Evolutionary conservation across 2,797 vertebrate species (phyloP), one percentile per base, ranked within the genome.

Genomic region (Xiphorhynchus erythropygius): DNA sequence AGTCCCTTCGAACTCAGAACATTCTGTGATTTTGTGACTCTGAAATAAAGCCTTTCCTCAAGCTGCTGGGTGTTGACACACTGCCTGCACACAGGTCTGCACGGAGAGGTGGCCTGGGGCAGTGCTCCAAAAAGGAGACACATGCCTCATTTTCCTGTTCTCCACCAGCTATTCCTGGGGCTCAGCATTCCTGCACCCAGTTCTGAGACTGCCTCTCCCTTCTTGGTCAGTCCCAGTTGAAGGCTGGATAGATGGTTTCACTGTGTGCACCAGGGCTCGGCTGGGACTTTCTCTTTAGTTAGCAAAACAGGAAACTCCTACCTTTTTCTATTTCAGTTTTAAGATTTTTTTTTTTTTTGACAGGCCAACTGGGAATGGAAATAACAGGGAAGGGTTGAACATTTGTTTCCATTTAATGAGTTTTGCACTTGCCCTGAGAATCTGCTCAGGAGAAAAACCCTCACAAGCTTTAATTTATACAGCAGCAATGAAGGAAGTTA

Each of bases 401-500:
- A 95, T 93, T 93, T 85, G 49, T 91, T 94, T 93, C 90, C 46
- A 37, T 94, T 90, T 96, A 96, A 93, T 93, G 92, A 92, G 57
- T 92, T 96, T 91, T 92, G 57, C 73, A 55, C 82, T 77, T 96
- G 82, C 60, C 81, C 87, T 77, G 49, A 85, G 75, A 91, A 47
- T 47, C 71, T 80, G 42, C 65, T 78, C 5, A 3, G 47, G 57
- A 89, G 81, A 91, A 80, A 94, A 95, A 68, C 25, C 50, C 50
- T 95, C 65, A n/a, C 69, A 78, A 84, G n/a, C 15, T 83, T 80
- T 92, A 96, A 92, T 94, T 93, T 89, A 84, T 79, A 86, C 44
- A 91, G 79, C 69, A 69, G 62, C 39, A 62, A 71, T 62, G 46
- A 94, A 74, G 53, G 77, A 95, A 93, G 62, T 95, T 89, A 64